Conservation (phyloP, 2,888 invertebrate species). For the Cheilosia vernalis region DNA sequence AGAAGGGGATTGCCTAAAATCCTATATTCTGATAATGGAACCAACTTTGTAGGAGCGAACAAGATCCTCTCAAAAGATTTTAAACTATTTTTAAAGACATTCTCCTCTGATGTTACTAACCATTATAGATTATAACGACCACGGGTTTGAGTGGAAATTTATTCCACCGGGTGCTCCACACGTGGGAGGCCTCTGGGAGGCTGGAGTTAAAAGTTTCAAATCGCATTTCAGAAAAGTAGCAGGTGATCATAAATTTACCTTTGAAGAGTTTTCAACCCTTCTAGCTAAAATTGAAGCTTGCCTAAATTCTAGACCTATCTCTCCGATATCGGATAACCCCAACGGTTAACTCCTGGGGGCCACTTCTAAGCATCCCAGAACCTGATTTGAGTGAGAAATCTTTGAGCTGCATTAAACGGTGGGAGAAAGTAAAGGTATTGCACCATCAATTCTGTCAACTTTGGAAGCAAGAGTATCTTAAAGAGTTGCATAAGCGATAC, state of each 20-base stretch:
- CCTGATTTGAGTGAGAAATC: not conserved
- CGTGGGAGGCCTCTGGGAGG: conserved; percentile 1
- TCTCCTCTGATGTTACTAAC: not conserved
- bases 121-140: not conserved
- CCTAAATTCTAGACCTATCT: conserved; percentile 26
- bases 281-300: conserved; percentile 21
- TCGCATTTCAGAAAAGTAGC: not conserved
- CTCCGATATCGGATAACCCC: not conserved
- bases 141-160: not conserved
- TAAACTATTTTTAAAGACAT: not conserved
- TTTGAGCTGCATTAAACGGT: too few relatives aligned
- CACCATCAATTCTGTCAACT: too few relatives aligned
- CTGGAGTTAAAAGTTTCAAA: not conserved
- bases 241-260: not conserved
- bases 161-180: not conserved
- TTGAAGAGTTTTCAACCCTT: conserved; percentile 27
- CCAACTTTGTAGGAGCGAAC: not conserved
- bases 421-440: too few relatives aligned
- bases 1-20: not conserved
- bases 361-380: not conserved
- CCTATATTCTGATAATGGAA: not conserved
- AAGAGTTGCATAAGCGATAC: too few relatives aligned
- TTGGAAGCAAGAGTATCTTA: too few relatives aligned
- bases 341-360: not conserved
- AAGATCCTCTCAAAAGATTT: not conserved